phyloP scores from a whole-genome alignment of 2,888 invertebrate species.

The Cheilosia urbana region DNA sequence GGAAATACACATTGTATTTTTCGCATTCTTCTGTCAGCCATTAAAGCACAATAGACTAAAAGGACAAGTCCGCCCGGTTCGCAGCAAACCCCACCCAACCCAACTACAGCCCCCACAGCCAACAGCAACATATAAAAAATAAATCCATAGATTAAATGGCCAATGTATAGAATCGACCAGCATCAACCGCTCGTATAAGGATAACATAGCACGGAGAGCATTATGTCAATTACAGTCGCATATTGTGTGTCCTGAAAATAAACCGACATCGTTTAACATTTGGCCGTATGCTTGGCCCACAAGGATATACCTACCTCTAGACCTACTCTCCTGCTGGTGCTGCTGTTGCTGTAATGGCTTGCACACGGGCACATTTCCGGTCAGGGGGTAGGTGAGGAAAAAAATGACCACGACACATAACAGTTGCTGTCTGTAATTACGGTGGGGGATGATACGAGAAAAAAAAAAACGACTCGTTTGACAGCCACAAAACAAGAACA shows the following conservation, averaged over 20 bases:
- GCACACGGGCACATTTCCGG: constrained; percentile 51
- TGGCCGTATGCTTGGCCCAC: constrained; percentile 56
- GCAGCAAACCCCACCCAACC: constrained; percentile 13
- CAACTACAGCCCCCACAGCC: neutral
- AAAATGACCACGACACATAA: constrained; percentile 59
- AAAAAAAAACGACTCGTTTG: constrained; percentile 65
- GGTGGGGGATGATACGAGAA: constrained; percentile 33
- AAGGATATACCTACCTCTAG: constrained; percentile 14
- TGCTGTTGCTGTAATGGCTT: constrained; percentile 62
- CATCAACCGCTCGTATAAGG: constrained; percentile 57
- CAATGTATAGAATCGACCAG: constrained; percentile 65
- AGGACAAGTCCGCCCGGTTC: constrained; percentile 20
- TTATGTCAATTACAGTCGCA: constrained; percentile 75
- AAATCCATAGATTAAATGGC: constrained; percentile 60
- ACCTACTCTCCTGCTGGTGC: constrained; percentile 8
- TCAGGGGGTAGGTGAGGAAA: constrained; percentile 11
- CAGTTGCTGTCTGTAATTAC: constrained; percentile 75
- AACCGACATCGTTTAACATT: constrained; percentile 76
- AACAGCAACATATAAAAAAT: constrained; percentile 33
- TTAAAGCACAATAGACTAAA: constrained; percentile 31
- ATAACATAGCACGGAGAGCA: constrained; percentile 68
- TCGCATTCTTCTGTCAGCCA: constrained; percentile 16
- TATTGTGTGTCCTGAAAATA: constrained; percentile 74
- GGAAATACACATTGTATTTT: constrained; percentile 40
- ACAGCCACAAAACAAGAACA: constrained; percentile 64